Base-by-base conservation (phyloP, 2,888 invertebrate species). In the Eristalis tenax region DNA sequence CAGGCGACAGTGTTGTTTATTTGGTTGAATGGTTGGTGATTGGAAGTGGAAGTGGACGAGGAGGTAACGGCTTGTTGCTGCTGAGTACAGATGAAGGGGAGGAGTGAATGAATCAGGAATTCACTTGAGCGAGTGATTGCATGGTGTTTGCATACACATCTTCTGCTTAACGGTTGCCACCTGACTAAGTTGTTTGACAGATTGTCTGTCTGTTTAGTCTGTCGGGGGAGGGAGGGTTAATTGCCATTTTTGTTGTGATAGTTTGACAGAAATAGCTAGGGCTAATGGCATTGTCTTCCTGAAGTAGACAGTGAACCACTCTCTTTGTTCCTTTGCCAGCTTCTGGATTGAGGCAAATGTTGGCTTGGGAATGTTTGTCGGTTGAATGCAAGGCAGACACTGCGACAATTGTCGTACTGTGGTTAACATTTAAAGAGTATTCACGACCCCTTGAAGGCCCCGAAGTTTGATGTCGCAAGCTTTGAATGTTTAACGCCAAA, bases 11-110 rank as follows among this genome's bases (percentile, higher is more conserved):
- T 26, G 26, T 69, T 66, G 56, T 82, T 75, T 74, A 71, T 78
- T 78, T 70, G 35, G 69, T 59, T 74, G 77, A 75, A 56, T 86
- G 70, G 61, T 57, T 75, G 40, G 56, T 59, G 59, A 56, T 18
- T 64, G 13, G 63, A 26, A 50, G 50, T 18, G 13, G 63, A 26
- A 22, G 50, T 18, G 50, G n/a, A 18, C 0, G n/a, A 43, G 50
- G 18, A 18, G 50, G 18, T 5, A 18, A 18, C 50, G 18, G 50
- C n/a, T 15, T 43, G 43, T 23, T 73, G 66, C 18, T 32, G 43
- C 66, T 66, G 68, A 6, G 57, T 59, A 22, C n/a, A 28, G n/a
- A 26, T 26, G 26, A 3, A 3, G 2, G 26, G 15, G 13, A 18
- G 57, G 57, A 38, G 71, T 71, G 57, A 65, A 32, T 66, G 63